These are phyloP conservation scores for Cyphomyrus plagiostoma DNA, from an alignment of 2,113 vertebrate genomes.

Conservation along the genomic window DNA sequence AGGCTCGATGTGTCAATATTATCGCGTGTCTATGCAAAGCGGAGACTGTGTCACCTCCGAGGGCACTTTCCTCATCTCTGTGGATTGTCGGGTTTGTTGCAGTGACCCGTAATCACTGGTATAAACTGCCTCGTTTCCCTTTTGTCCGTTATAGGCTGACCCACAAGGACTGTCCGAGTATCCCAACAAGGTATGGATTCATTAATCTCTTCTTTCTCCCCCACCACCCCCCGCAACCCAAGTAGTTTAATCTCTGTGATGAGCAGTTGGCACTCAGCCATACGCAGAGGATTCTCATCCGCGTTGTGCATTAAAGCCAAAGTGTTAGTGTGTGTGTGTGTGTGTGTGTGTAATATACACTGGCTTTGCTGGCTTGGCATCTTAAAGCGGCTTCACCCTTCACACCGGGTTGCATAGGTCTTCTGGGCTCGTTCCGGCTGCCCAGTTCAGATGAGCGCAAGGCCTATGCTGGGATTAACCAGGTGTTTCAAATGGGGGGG, in stretches of 20 bases:
- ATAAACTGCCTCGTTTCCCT: constrained; percentile 9
- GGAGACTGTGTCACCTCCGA: neutral
- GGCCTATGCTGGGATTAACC: neutral
- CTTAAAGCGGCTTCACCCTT: neutral
- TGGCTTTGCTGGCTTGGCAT: neutral
- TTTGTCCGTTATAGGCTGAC: constrained; percentile 50
- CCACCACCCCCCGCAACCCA: neutral
- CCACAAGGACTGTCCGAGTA: constrained; percentile 53
- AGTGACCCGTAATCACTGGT: neutral
- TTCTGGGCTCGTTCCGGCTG: neutral
- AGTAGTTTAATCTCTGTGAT: neutral
- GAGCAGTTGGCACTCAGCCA: neutral
- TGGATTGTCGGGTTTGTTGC: neutral
- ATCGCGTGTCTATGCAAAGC: neutral
- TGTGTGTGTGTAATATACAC: no score
- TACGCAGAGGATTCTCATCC: neutral
- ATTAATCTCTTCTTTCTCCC: neutral
- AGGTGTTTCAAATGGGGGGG: neutral
- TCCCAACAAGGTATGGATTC: constrained; percentile 54
- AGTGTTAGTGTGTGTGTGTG: neutral
- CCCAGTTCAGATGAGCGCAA: neutral
- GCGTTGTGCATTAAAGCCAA: neutral
- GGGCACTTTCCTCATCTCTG: neutral
- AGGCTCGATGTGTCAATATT: neutral
- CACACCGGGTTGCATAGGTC: neutral